Base-by-base conservation (phyloP, 2,113 vertebrate genomes). In the Arothron firmamentum region DNA sequence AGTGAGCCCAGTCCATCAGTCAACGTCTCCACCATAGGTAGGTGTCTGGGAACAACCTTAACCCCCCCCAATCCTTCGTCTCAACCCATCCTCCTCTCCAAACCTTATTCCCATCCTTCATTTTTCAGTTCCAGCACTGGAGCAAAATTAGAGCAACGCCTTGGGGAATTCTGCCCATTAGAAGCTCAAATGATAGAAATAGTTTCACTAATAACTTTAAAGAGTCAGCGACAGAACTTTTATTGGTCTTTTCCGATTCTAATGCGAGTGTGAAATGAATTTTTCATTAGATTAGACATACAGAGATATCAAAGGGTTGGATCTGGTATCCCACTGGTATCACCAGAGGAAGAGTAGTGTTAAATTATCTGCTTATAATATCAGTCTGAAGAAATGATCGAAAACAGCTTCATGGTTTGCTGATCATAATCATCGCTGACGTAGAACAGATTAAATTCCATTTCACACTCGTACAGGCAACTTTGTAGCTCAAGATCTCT, bases 1-100 rank as follows among this genome's bases (percentile, higher is more conserved):
- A 98, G 96, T 8, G 90, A 93, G 18, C 95, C 96, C 78, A 93
- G 96, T 91, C 94, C 93, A 82, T 91, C 91, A 0, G 91, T 96
- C 90, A 99, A 95, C 19, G 77, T 98, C 87, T 97, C 95, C 65
- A 98, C 94, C 4, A 74, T 87, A 4, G 96, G 96, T 98, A 72
- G 87, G 92, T 88, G 78, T 81, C 77, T 20, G 1, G 57, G 51
- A 70, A 62, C 72, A 64, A 69, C 72, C 72, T 67, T 69, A 51
- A 47, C 45, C 58, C 63, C 52, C 38, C 14, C 6, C 6, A 54
- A 50, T 63, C 64, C 67, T 60, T n/a, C 25, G 19, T 60, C 63
- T 74, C 59, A 50, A 59, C 41, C 55, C 28, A 13, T 52, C 64
- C 57, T 54, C 42, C 46, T 41, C 59, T 19, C 9, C 38, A 69